Conservation (phyloP, 2,113 vertebrate species). For the Phaethornis superciliosus region DNA sequence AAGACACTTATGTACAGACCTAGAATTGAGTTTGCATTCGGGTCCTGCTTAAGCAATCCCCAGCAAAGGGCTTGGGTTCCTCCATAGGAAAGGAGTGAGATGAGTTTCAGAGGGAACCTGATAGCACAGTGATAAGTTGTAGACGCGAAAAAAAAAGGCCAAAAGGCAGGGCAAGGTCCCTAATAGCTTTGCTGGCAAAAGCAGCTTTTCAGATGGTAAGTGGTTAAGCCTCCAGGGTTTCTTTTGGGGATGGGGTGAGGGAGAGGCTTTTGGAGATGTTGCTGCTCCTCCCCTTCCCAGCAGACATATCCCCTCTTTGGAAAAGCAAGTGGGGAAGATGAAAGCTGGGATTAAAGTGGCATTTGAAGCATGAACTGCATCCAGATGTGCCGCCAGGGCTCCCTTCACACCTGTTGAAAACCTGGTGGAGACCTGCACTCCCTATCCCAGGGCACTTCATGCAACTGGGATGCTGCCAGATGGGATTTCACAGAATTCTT, state of each 20-base stretch:
- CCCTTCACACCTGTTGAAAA: conserved; percentile 46
- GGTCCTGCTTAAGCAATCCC: background rate
- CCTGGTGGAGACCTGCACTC: background rate
- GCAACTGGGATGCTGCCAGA: background rate
- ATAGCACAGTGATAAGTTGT: background rate
- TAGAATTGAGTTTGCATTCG: background rate
- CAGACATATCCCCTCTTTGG: background rate
- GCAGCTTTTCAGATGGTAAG: background rate
- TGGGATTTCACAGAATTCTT: background rate
- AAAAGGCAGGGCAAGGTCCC: background rate
- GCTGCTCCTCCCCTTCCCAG: background rate
- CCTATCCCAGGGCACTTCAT: background rate
- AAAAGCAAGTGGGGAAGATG: conserved; percentile 5
- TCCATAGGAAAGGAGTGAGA: background rate
- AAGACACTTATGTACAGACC: background rate
- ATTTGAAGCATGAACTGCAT: conserved; percentile 37
- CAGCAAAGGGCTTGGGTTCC: background rate
- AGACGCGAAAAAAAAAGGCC: background rate
- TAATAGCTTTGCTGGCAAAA: background rate
- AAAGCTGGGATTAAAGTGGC: conserved; percentile 53
- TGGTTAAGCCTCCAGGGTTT: background rate
- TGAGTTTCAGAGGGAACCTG: background rate
- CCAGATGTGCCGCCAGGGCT: background rate
- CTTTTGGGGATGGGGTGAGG: background rate
- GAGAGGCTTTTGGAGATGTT: background rate